Percentiles rank a stretch among this genome's conserved stretches.
phyloP scores from a whole-genome alignment of 2,888 invertebrate genomes.

The Sipha maydis region DNA sequence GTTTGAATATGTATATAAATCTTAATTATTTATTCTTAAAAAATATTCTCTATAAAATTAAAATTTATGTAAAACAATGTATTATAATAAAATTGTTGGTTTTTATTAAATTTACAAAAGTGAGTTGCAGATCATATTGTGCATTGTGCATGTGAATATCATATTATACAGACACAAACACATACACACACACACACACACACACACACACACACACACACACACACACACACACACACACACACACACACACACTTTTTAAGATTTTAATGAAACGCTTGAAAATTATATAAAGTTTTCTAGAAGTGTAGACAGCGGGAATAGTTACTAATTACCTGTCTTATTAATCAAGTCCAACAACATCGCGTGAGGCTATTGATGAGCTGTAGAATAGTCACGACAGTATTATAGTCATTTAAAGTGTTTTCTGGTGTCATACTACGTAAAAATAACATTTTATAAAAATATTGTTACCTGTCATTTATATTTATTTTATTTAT shows the following conservation, averaged over 20 bases:
- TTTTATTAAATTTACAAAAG: no score
- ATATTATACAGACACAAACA: no score
- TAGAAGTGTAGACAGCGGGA: slow-evolving; percentile 4
- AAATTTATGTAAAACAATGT: no score
- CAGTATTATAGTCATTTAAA: not conserved
- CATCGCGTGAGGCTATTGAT: slow-evolving; percentile 33
- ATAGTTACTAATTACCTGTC: not conserved
- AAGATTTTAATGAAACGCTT: not conserved
- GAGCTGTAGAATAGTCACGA: slow-evolving; percentile 18
- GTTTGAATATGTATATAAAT: no score
- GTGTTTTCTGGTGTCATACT: not conserved
- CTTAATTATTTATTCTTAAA: no score
- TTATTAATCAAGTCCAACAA: slow-evolving; percentile 15
- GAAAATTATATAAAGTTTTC: slow-evolving; percentile 1
- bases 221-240: no score
- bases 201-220: not conserved
- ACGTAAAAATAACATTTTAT: not conserved
- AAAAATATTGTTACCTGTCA: slow-evolving; percentile 8
- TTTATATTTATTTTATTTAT: slow-evolving; percentile 33
- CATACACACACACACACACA: not conserved
- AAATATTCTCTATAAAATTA: no score
- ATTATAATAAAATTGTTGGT: no score
- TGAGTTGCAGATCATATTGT: no score
- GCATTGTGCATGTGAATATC: no score
- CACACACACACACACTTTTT: not conserved